phyloP scores from a whole-genome alignment of 2,797 vertebrate genomes.

The Gallinago solitaria region DNA sequence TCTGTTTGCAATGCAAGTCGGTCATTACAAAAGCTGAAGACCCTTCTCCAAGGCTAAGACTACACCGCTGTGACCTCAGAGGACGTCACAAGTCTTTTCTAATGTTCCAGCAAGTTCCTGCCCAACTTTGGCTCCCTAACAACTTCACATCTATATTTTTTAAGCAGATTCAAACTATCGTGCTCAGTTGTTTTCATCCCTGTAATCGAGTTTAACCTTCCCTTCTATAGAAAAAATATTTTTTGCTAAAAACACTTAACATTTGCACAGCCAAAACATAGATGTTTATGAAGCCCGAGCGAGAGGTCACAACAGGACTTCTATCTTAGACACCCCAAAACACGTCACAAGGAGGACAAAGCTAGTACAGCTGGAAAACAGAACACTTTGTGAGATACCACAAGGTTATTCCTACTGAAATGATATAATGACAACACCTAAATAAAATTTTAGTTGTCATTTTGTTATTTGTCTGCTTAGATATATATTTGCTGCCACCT shows the following conservation, averaged over 20 bases:
- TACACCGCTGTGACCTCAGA: fast-evolving
- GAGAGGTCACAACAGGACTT: not conserved
- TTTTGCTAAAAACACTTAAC: not conserved
- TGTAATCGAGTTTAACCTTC: not conserved
- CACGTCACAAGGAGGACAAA: not conserved
- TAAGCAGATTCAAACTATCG: not conserved
- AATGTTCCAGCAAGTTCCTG: not conserved
- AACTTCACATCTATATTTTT: not conserved
- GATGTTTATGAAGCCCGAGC: not conserved
- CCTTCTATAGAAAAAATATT: fast-evolving
- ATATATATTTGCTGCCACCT: not conserved
- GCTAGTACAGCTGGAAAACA: not conserved
- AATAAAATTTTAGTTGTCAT: not conserved
- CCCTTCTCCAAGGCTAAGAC: not conserved
- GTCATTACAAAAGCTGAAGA: not conserved
- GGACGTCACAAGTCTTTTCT: not conserved
- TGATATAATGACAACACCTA: not conserved
- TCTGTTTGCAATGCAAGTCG: not conserved
- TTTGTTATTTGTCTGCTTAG: not conserved
- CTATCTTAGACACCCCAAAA: not conserved
- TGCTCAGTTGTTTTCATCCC: not conserved
- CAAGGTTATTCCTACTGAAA: not conserved
- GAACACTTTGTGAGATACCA: not conserved
- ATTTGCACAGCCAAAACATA: not conserved
- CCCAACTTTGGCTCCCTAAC: not conserved